Conservation (phyloP, 2,797 vertebrate species). For the Chromobotia macracanthus region DNA sequence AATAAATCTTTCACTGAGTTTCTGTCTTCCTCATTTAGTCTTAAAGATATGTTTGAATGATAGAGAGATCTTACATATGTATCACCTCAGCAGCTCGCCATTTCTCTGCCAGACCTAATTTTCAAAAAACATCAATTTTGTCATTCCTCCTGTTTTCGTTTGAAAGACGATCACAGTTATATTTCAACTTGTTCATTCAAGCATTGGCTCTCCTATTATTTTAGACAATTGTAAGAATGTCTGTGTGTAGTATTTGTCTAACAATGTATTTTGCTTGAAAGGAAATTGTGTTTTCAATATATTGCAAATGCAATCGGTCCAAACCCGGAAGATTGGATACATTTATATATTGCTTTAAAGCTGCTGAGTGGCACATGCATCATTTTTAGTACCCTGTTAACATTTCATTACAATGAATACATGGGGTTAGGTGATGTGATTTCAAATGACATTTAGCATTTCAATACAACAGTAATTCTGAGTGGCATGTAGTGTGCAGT, state of each 20-base stretch:
- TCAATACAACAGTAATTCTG: neutral
- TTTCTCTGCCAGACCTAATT: neutral
- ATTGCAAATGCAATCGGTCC: neutral
- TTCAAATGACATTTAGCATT: conserved; percentile 32
- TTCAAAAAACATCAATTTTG: neutral
- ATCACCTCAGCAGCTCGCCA: neutral
- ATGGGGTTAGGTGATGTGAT: conserved; percentile 18
- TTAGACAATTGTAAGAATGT: neutral
- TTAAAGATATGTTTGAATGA: neutral
- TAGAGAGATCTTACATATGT: neutral
- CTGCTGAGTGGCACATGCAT: neutral
- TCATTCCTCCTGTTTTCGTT: neutral
- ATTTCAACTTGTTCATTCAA: conserved; percentile 11
- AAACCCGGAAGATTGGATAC: neutral
- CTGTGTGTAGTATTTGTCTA: neutral
- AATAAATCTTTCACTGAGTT: neutral
- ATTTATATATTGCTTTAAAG: neutral
- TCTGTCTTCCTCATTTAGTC: neutral
- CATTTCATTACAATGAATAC: conserved; percentile 1
- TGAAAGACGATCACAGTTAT: neutral
- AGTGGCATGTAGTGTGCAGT: neutral
- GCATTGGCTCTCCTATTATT: neutral
- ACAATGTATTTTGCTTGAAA: neutral
- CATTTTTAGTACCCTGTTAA: conserved; percentile 20
- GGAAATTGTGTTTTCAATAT: neutral